Percentiles rank a stretch among this genome's conserved stretches.
These are phyloP conservation scores for Myiotriccus ornatus DNA, from an alignment of 2,797 vertebrate species.

Conservation along the genomic window DNA sequence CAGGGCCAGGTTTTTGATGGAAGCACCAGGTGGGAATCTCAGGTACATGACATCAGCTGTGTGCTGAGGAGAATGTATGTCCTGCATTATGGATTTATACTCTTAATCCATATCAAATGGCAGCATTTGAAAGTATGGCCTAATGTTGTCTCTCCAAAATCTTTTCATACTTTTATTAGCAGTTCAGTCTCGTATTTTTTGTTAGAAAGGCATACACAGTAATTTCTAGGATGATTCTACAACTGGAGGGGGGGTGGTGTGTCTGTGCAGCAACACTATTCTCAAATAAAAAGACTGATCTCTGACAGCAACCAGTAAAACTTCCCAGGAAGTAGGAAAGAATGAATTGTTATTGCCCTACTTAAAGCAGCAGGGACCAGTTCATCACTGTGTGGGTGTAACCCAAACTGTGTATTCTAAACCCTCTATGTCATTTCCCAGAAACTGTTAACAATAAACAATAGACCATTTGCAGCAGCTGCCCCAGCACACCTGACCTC, in stretches of 20 bases:
- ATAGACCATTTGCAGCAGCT: no score
- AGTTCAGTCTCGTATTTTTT: neutral
- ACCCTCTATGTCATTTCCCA: no score
- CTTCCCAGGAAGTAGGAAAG: neutral
- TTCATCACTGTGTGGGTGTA: no score
- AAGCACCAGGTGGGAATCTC: neutral
- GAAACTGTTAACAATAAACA: no score
- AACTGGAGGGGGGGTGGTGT: rapidly evolving
- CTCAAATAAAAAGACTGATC: neutral
- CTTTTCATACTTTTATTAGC: neutral
- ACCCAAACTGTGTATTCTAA: no score
- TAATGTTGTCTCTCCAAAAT: neutral
- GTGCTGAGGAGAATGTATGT: neutral
- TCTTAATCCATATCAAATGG: neutral
- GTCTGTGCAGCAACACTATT: neutral
- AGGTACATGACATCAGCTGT: neutral
- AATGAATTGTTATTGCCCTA: neutral
- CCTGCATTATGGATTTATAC: neutral
- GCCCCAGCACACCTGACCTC: no score
- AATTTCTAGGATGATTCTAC: neutral
- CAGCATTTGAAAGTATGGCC: neutral
- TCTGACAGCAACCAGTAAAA: neutral
- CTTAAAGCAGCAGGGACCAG: no score
- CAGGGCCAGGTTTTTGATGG: neutral
- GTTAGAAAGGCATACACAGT: neutral